Conservation (phyloP, 2,797 vertebrate species). For the Acridotheres tristis region DNA sequence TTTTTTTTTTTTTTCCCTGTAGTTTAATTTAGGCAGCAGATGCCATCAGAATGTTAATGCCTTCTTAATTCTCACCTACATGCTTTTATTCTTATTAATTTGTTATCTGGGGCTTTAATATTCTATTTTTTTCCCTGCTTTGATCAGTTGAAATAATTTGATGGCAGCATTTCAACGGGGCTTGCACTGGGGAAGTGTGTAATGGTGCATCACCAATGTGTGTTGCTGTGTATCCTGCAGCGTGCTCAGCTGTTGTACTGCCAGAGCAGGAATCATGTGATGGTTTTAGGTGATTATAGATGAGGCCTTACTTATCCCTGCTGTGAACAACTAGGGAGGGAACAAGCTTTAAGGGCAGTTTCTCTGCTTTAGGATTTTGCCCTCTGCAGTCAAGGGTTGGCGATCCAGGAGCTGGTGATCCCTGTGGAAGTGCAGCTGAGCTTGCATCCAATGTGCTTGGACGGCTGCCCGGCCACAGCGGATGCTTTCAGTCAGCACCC, state of each 20-base stretch:
- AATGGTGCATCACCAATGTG: constrained; percentile 59
- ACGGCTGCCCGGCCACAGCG: not conserved
- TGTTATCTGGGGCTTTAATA: constrained; percentile 69
- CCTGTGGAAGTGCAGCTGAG: not conserved
- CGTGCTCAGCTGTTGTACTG: constrained; percentile 59
- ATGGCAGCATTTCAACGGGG: constrained; percentile 48
- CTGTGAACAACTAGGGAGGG: constrained; percentile 35
- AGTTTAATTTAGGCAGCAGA: constrained; percentile 72
- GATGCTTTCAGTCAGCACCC: constrained; percentile 2
- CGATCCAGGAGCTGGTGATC: not conserved
- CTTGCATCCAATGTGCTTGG: not conserved
- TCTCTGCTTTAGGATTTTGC: not conserved
- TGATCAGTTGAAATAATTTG: constrained; percentile 65
- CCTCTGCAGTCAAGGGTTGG: not conserved
- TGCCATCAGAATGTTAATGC: constrained; percentile 71
- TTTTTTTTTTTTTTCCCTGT: constrained; percentile 51
- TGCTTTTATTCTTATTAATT: constrained; percentile 74
- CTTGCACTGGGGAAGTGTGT: constrained; percentile 30
- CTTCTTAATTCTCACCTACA: constrained; percentile 75
- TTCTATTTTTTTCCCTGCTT: constrained; percentile 54
- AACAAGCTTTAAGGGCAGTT: not conserved
- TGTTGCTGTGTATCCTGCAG: constrained; percentile 65
- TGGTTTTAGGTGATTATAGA: constrained; percentile 66
- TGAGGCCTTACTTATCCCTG: constrained; percentile 55
- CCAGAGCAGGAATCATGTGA: constrained; percentile 42